Evolutionary conservation across 64 coral and sea anemone genomes (phyloP).

Genomic region (Montipora cactus): DNA sequence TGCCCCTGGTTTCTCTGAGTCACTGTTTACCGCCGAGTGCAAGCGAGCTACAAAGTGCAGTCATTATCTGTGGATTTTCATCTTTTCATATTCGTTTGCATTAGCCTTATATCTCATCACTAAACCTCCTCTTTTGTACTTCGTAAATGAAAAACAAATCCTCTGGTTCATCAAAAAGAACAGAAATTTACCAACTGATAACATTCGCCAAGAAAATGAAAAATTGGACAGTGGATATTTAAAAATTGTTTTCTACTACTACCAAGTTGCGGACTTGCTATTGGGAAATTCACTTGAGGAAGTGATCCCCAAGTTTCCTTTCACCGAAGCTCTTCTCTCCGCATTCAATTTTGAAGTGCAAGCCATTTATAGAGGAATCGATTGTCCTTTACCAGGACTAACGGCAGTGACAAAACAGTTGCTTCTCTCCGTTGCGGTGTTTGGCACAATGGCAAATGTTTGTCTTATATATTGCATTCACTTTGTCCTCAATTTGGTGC

Average conservation of each 20-base stretch:
- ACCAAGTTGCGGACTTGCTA: conserved; percentile 73
- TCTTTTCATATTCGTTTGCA: conserved; percentile 3
- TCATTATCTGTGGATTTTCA: conserved; percentile 48
- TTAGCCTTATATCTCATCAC: conserved; percentile 55
- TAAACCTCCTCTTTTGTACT: conserved; percentile 41
- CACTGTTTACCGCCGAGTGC: conserved; percentile 50
- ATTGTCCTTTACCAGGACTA: conserved; percentile 80
- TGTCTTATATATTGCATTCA: conserved; percentile 23
- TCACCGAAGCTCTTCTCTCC: conserved; percentile 11
- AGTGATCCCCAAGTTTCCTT: not conserved
- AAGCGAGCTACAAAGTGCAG: conserved; percentile 25
- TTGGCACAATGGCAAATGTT: conserved; percentile 45
- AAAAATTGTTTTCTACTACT: conserved; percentile 84
- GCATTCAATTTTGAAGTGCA: conserved; percentile 71
- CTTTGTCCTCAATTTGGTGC: not conserved
- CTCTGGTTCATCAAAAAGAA: conserved; percentile 60
- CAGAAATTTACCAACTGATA: not conserved
- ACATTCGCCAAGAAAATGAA: not conserved
- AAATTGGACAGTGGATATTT: conserved; percentile 42
- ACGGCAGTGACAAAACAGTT: conserved; percentile 84
- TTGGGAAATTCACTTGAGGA: conserved; percentile 22
- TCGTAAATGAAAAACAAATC: conserved; percentile 6
- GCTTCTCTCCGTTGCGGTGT: conserved; percentile 44
- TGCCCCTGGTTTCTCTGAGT: conserved; percentile 56
- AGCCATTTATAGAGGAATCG: conserved; percentile 29